Evolutionary conservation across 2,797 vertebrate species (phyloP).

Genomic region (Poecile montanus): DNA sequence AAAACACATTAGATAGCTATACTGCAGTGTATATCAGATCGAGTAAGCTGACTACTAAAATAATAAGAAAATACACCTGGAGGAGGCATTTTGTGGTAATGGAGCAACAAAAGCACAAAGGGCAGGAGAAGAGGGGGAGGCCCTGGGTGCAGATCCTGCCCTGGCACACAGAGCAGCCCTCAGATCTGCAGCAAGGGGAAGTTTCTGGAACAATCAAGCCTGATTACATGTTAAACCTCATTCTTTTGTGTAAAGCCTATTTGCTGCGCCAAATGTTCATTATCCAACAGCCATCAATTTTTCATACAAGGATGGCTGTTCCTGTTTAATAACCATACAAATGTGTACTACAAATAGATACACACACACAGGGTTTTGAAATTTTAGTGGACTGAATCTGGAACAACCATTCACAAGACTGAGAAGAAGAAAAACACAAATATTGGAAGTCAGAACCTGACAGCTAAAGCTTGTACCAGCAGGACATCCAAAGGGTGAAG

Average conservation of each 20-base stretch:
- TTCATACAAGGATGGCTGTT: not conserved
- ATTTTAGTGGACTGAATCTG: not conserved
- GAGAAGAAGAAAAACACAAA: not conserved
- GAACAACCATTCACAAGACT: not conserved
- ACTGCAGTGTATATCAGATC: not conserved
- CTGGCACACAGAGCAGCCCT: not conserved
- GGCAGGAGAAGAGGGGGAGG: not conserved
- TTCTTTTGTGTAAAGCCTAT: conserved; percentile 10
- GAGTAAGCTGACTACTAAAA: not conserved
- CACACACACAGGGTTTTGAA: not conserved
- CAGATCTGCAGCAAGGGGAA: not conserved
- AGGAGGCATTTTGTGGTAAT: not conserved
- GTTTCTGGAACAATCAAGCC: conserved; percentile 23
- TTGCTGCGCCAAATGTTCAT: conserved; percentile 31
- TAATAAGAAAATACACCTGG: not conserved
- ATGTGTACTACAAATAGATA: not conserved
- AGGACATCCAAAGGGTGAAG: not conserved
- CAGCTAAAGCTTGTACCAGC: not conserved
- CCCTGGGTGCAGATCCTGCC: not conserved
- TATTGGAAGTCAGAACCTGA: not conserved
- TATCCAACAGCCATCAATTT: conserved; percentile 23
- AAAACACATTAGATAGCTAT: not conserved
- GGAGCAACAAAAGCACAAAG: not conserved
- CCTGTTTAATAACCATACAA: not conserved
- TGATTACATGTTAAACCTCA: conserved; percentile 35